Percentiles rank a stretch among this genome's conserved stretches.
phyloP scores from a whole-genome alignment of 1,140 invertebrate genomes.

The Drosophila ironensis region DNA sequence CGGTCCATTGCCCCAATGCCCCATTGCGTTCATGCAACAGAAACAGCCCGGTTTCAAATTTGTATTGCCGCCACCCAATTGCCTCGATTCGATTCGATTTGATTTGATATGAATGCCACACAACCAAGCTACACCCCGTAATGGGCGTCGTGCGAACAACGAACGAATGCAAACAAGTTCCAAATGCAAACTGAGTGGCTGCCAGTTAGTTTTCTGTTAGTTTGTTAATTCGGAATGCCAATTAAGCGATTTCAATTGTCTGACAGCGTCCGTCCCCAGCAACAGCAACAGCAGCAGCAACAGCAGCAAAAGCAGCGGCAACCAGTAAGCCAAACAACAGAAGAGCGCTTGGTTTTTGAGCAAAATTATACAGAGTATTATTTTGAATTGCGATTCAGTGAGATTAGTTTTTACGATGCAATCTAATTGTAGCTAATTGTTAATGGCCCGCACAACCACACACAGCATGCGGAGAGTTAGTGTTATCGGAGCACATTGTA shows the following conservation, averaged over 20 bases:
- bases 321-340: no score
- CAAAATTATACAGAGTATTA: constrained; percentile 57
- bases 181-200: constrained; percentile 28
- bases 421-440: constrained; percentile 71
- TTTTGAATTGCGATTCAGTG: constrained; percentile 47
- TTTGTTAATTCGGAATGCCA: constrained; percentile 49
- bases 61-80: constrained; percentile 16
- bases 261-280: constrained; percentile 57
- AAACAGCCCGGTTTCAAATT: constrained; percentile 19
- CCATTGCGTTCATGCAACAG: constrained; percentile 19
- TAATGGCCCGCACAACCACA: constrained; percentile 45
- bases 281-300: no score
- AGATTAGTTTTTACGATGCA: constrained; percentile 66
- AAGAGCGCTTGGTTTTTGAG: constrained; percentile 45
- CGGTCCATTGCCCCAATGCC: not conserved
- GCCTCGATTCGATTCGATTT: constrained; percentile 8
- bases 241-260: constrained; percentile 47
- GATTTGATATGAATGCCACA: constrained; percentile 1
- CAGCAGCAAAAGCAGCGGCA: no score
- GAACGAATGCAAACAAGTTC: constrained; percentile 36
- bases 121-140: not conserved
- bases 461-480: constrained; percentile 40
- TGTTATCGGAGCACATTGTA: constrained; percentile 32
- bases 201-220: constrained; percentile 38
- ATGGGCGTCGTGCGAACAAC: constrained; percentile 37